Base-by-base conservation (phyloP, 2,888 invertebrate genomes). In the Hetaerina titia region DNA sequence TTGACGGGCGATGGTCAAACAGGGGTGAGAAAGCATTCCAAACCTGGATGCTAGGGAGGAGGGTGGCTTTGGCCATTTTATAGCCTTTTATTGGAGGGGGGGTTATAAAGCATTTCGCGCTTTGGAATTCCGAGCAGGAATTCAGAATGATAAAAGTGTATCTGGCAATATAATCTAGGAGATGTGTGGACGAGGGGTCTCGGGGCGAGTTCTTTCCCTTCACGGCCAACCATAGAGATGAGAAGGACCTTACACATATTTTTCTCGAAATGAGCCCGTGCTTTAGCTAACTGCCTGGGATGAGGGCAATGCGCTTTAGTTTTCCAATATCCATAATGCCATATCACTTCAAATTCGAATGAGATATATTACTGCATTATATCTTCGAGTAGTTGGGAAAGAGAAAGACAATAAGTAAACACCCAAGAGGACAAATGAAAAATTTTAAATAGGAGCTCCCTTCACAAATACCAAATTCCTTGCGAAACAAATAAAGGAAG, bases 111-210 rank as follows among this genome's bases (percentile, higher is more conserved):
- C 31, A 45, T 64, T 31, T 64, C 63, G 45, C 64, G 60, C 90
- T 22, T 63, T 63, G 90, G 90, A 90, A 90, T 90, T 60, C 64
- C 45, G 64, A 19, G 90, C 64, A 90, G 25, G 64, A 90, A 64
- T 90, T 90, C 64, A 45, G 58, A 63, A 64, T 90, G 64, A 90
- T 90, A 63, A 90, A 69, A 90, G 45, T 90, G 89, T 89, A 63
- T 90, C 60, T 63, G 90, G 90, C 63, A 45, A 64, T 64, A 64
- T 45, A 90, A 90, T 90, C 90, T 90, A 64, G 81, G 81, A 15
- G 81, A 81, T 25, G 25, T 81, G 22, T 45, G 45, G 45, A 45
- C 4, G 45, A 45, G 31, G 11, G 69, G 19, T n/a, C 2, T 69
- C 22, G 22, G 22, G 81, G 31, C 6, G 22, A 25, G 81, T 15